Conservation (phyloP, 2,888 invertebrate species). For the Polietes domitor region DNA sequence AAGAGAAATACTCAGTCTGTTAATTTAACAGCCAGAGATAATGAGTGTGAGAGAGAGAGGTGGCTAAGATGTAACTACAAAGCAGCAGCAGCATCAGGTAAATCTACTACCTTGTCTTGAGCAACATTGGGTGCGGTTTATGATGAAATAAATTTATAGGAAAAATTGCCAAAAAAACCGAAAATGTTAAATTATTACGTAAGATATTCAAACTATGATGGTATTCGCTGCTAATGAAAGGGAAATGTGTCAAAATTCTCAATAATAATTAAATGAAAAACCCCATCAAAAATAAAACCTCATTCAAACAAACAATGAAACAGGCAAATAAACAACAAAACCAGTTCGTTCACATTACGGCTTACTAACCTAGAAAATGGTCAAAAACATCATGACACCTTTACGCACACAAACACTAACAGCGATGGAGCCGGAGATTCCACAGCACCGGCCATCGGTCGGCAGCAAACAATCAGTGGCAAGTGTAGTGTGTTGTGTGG, state of each 20-base stretch:
- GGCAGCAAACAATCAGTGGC: slow-evolving; percentile 14
- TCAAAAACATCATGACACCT: slow-evolving; percentile 64
- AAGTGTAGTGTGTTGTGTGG: background rate
- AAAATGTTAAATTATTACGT: slow-evolving; percentile 18
- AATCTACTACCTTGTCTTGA: background rate
- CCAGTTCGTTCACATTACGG: slow-evolving; percentile 68
- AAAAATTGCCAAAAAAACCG: background rate
- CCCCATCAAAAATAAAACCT: background rate
- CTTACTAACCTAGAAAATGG: slow-evolving; percentile 71
- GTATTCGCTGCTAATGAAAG: slow-evolving; percentile 6
- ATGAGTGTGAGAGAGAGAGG: background rate
- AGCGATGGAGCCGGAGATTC: background rate
- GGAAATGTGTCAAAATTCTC: slow-evolving; percentile 1
- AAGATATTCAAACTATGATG: background rate
- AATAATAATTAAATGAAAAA: background rate
- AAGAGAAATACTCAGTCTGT: slow-evolving; percentile 25
- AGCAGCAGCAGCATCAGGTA: no score
- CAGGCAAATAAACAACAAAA: slow-evolving; percentile 47
- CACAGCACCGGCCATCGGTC: background rate
- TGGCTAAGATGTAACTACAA: background rate
- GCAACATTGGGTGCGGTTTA: slow-evolving; percentile 5
- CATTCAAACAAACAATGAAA: slow-evolving; percentile 6
- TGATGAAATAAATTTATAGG: slow-evolving; percentile 1
- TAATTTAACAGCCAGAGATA: background rate
- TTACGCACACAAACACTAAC: slow-evolving; percentile 17